A percentile compares a stretch with the other conserved stretches of the same genome.
Conservation (phyloP, 1,140 invertebrate species). For the Aphidius gifuensis region DNA sequence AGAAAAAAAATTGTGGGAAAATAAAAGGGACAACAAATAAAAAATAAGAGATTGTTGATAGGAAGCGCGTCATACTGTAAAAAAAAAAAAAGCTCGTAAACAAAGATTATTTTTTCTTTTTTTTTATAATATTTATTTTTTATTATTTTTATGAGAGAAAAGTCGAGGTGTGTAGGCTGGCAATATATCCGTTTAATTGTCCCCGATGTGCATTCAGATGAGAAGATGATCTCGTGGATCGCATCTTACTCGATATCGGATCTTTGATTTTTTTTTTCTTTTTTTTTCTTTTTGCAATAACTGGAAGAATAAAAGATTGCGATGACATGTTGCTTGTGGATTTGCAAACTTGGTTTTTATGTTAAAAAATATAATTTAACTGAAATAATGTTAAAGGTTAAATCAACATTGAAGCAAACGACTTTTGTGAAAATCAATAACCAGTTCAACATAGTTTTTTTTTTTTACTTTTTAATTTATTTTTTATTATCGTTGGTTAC, state of each 20-base stretch:
- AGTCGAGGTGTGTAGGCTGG: conserved; percentile 35
- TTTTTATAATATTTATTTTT: background rate
- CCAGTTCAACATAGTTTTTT: too few species aligned
- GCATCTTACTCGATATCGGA: conserved; percentile 1
- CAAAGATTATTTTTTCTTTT: conserved; percentile 27
- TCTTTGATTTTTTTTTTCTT: background rate
- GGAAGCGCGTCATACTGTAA: conserved; percentile 32
- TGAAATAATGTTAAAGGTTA: too few species aligned
- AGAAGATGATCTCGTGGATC: conserved; percentile 6
- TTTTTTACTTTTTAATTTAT: too few species aligned
- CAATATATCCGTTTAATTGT: conserved; percentile 41
- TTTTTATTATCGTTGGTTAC: too few species aligned
- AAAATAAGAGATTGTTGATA: conserved; percentile 35
- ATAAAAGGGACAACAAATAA: too few species aligned
- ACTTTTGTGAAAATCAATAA: too few species aligned
- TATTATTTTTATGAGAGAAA: too few species aligned
- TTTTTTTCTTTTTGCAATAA: background rate
- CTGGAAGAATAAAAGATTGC: background rate
- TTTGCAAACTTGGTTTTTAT: too few species aligned
- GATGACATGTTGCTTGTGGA: too few species aligned
- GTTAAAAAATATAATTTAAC: too few species aligned
- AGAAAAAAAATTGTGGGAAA: too few species aligned
- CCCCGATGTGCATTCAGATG: conserved; percentile 9
- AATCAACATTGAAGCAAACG: too few species aligned
- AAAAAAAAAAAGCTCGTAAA: conserved; percentile 38